These are phyloP conservation scores for Cichlasoma orientale DNA, from an alignment of 2,797 vertebrate species.

Conservation along the genomic window DNA sequence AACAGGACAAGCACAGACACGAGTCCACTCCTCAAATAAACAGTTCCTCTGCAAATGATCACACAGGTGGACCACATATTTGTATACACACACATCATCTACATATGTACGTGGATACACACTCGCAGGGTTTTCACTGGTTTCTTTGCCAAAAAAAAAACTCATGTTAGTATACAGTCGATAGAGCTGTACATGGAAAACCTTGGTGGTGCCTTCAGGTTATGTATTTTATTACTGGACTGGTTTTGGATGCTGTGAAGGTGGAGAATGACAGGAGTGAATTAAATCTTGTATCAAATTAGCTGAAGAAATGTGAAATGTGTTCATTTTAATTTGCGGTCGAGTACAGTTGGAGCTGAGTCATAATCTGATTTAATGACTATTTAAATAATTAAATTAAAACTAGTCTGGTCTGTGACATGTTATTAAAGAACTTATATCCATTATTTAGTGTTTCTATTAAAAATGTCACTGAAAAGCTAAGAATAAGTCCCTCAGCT, in stretches of 20 bases:
- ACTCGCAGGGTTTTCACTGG: neutral
- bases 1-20: too few species aligned
- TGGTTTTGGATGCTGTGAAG: neutral
- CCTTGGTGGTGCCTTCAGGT: neutral
- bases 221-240: neutral
- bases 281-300: neutral
- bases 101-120: neutral
- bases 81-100: neutral
- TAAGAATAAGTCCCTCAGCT: constrained; percentile 18
- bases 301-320: neutral
- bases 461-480: constrained; percentile 17
- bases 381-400: constrained; percentile 23
- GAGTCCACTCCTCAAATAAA: neutral
- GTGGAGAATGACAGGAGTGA: neutral
- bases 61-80: too few species aligned
- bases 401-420: constrained; percentile 5
- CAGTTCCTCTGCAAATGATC: neutral
- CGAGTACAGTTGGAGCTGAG: neutral
- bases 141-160: too few species aligned
- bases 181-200: neutral
- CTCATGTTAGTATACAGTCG: too few species aligned
- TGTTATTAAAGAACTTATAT: constrained; percentile 31
- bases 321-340: constrained; percentile 6
- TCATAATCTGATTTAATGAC: constrained; percentile 13
- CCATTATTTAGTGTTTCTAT: constrained; percentile 44